Conservation (phyloP, 37 sponge, comb jelly and placozoan genomes). For the Beroe ovata region DNA sequence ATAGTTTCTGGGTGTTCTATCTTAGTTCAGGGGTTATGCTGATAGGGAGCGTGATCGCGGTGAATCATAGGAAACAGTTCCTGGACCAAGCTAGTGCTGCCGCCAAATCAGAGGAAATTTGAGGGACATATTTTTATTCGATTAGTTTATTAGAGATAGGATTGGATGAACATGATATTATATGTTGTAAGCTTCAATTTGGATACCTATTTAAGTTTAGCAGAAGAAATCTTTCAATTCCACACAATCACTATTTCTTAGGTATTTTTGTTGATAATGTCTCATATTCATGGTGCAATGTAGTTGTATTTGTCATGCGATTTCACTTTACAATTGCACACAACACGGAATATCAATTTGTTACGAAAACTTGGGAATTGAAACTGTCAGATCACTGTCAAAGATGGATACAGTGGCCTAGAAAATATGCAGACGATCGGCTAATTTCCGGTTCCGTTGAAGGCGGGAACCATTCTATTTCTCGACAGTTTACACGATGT, state of each 20-base stretch:
- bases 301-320: too few relatives aligned
- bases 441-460: too few relatives aligned
- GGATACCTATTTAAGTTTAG: neutral
- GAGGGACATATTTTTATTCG: neutral
- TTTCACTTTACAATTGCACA: too few relatives aligned
- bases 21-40: slow-evolving; percentile 10
- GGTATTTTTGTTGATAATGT: neutral
- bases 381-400: too few relatives aligned
- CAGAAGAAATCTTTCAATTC: neutral
- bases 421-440: too few relatives aligned
- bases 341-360: too few relatives aligned
- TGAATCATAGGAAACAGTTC: slow-evolving; percentile 34
- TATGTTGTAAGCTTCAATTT: neutral
- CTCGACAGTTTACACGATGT: too few relatives aligned
- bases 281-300: neutral
- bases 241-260: neutral
- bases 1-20: slow-evolving; percentile 57
- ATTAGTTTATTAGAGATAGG: neutral
- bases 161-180: neutral
- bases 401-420: too few relatives aligned
- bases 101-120: neutral
- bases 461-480: too few relatives aligned
- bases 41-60: slow-evolving; percentile 22
- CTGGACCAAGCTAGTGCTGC: neutral
- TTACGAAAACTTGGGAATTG: too few relatives aligned